These are phyloP conservation scores for Cassiopea xamachana DNA, from an alignment of 30 jellyfish, hydroid and myxozoan genomes.

Conservation along the genomic window DNA sequence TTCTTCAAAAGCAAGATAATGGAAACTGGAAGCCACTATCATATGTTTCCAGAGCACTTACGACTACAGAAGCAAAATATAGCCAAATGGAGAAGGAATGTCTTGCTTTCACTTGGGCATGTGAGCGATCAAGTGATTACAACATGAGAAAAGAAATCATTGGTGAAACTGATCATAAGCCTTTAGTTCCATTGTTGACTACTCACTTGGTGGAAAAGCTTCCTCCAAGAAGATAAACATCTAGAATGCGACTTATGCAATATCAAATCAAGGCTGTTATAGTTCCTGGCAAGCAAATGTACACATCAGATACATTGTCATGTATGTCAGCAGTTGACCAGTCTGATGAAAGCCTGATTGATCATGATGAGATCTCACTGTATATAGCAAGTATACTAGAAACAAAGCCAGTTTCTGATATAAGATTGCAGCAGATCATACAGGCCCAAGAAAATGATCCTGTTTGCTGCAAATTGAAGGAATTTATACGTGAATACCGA, in stretches of 20 bases:
- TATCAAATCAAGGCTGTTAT: conserved; percentile 39
- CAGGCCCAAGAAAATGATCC: conserved; percentile 48
- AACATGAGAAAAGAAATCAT: conserved; percentile 46
- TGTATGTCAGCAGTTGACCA: conserved; percentile 31
- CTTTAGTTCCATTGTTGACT: conserved; percentile 63
- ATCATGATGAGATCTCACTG: conserved; percentile 34
- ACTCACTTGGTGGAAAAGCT: conserved; percentile 37
- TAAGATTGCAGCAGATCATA: conserved; percentile 43
- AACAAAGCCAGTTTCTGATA: conserved; percentile 48
- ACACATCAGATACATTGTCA: conserved; percentile 74
- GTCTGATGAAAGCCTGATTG: conserved; percentile 53
- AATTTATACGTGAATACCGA: conserved; percentile 34
- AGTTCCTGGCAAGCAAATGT: conserved; percentile 66
- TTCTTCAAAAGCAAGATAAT: conserved; percentile 62
- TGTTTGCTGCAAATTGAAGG: conserved; percentile 45
- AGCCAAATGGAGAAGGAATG: conserved; percentile 64
- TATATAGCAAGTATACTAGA: conserved; percentile 14
- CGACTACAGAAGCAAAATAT: conserved; percentile 66
- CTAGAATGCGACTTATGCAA: conserved; percentile 63
- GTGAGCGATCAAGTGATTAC: conserved; percentile 40
- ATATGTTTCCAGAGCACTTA: conserved; percentile 67
- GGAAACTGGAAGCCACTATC: conserved; percentile 67
- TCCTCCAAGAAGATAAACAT: conserved; percentile 53
- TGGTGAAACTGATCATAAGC: conserved; percentile 80
- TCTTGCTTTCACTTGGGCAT: conserved; percentile 49